Evolutionary conservation across 1,140 invertebrate genomes (phyloP).

Genomic region (Saxidomus purpurata): DNA sequence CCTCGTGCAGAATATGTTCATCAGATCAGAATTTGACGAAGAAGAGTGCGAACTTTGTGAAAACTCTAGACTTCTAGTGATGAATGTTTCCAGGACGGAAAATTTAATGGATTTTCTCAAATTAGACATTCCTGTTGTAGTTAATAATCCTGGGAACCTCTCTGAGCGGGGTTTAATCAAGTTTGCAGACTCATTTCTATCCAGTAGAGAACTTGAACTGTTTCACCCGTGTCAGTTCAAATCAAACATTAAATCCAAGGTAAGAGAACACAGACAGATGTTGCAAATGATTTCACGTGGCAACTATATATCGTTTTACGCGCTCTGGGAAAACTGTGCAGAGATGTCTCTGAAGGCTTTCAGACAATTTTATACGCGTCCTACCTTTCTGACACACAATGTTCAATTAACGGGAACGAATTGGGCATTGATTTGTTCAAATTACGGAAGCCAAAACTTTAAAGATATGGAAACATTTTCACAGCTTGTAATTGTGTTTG

Average conservation of each 20-base stretch:
- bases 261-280: neutral
- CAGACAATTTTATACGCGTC: conserved; percentile 14
- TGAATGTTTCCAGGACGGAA: neutral
- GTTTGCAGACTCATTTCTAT: conserved; percentile 1
- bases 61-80: neutral
- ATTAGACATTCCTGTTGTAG: neutral
- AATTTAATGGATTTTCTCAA: neutral
- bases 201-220: neutral
- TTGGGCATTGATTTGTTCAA: conserved; percentile 27
- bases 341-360: neutral
- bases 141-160: neutral
- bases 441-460: neutral
- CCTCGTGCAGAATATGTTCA: neutral
- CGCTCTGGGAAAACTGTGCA: conserved; percentile 47
- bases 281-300: neutral
- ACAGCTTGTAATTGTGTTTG: neutral
- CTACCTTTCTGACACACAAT: neutral
- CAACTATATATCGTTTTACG: neutral
- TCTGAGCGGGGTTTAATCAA: neutral
- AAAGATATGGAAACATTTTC: neutral
- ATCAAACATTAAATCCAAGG: conserved; percentile 21
- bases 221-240: conserved; percentile 47
- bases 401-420: conserved; percentile 36
- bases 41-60: conserved; percentile 18
- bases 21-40: neutral